These are phyloP conservation scores for Leucophenga maculata DNA, from an alignment of 2,888 invertebrate species.

Conservation along the genomic window DNA sequence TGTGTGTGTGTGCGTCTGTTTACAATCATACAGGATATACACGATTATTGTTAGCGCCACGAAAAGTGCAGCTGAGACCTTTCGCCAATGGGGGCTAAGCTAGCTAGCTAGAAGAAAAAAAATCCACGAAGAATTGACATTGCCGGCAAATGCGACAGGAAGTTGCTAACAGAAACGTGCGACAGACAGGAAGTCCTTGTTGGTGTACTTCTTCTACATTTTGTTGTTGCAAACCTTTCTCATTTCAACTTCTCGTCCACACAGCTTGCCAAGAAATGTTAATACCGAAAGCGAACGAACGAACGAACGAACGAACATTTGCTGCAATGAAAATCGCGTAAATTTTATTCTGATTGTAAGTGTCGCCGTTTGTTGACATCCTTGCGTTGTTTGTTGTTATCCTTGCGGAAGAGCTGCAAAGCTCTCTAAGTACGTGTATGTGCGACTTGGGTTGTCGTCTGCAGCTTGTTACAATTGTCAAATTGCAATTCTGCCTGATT, in stretches of 20 bases:
- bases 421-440: too few relatives aligned
- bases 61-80: slow-evolving; percentile 58
- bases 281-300: slow-evolving; percentile 63
- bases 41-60: slow-evolving; percentile 37
- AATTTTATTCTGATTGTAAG: slow-evolving; percentile 66
- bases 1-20: not conserved
- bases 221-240: slow-evolving; percentile 6
- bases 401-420: not conserved
- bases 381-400: slow-evolving; percentile 23
- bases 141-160: not conserved
- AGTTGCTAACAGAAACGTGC: not conserved
- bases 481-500: slow-evolving; percentile 56
- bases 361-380: slow-evolving; percentile 52
- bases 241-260: not conserved
- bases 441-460: slow-evolving; percentile 42
- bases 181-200: not conserved
- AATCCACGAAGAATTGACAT: slow-evolving; percentile 15
- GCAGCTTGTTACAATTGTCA: slow-evolving; percentile 65
- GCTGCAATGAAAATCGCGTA: slow-evolving; percentile 66
- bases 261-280: slow-evolving; percentile 53
- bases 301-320: too few relatives aligned
- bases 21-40: slow-evolving; percentile 29
- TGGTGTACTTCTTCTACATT: slow-evolving; percentile 4
- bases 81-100: slow-evolving; percentile 56
- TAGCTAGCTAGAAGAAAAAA: slow-evolving; percentile 44